Conservation (phyloP, 2,888 invertebrate species). For the Yponomeuta cagnagella region DNA sequence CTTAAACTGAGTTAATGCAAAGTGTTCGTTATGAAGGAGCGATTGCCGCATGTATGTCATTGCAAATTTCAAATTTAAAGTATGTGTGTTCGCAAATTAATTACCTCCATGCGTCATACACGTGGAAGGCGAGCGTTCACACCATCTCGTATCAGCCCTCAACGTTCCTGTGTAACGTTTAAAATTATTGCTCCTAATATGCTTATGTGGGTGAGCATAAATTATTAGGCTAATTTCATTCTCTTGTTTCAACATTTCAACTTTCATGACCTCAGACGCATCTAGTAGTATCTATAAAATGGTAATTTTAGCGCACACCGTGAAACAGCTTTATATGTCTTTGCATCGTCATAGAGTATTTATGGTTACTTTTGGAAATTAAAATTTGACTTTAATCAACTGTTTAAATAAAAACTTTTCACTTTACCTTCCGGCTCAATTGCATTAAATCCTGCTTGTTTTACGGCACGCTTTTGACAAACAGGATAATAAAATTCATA, state of each 20-base stretch:
- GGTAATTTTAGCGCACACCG: background rate
- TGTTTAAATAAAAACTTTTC: too few relatives aligned
- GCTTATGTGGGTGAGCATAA: slow-evolving; percentile 47
- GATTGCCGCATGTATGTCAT: background rate
- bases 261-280: slow-evolving; percentile 30
- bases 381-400: too few relatives aligned
- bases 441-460: too few relatives aligned
- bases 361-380: too few relatives aligned
- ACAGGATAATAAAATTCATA: slow-evolving; percentile 1
- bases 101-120: slow-evolving; percentile 54
- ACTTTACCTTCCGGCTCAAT: too few relatives aligned
- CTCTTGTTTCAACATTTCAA: slow-evolving; percentile 49
- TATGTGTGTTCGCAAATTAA: slow-evolving; percentile 34
- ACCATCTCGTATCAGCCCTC: slow-evolving; percentile 31
- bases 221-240: slow-evolving; percentile 55
- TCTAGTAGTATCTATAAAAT: background rate
- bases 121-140: slow-evolving; percentile 38
- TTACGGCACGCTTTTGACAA: background rate
- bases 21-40: background rate
- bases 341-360: too few relatives aligned
- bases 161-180: slow-evolving; percentile 22
- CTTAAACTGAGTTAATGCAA: background rate
- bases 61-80: background rate
- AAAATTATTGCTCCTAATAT: slow-evolving; percentile 38
- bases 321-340: background rate